Evolutionary conservation across 2,888 invertebrate species (phyloP).

Genomic region (Morpho achilles): DNA sequence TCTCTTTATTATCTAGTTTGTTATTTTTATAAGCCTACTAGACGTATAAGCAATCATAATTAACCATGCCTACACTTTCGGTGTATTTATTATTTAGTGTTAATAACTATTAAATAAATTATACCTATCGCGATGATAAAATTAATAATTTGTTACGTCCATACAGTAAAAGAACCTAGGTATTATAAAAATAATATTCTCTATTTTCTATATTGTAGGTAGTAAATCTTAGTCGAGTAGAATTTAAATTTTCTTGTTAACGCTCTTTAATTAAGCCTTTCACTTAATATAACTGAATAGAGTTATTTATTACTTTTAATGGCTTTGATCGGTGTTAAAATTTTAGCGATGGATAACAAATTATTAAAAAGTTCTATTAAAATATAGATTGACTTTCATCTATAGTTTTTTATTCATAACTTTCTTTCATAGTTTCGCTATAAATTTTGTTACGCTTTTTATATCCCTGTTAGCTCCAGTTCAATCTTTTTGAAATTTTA

Average conservation of each 20-base stretch:
- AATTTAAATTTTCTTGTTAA: constrained; percentile 11
- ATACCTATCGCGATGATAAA: background rate
- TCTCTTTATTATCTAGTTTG: too few species aligned
- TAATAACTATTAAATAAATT: background rate
- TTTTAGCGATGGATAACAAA: constrained; percentile 19
- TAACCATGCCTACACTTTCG: too few species aligned
- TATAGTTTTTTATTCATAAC: constrained; percentile 13
- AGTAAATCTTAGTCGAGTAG: background rate
- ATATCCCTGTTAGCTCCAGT: background rate
- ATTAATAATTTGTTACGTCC: constrained; percentile 1
- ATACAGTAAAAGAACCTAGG: background rate
- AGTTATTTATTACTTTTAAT: constrained; percentile 24
- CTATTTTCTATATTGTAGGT: background rate
- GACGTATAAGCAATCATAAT: too few species aligned
- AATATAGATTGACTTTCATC: constrained; percentile 21
- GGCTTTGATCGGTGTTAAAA: constrained; percentile 15
- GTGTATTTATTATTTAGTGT: too few species aligned
- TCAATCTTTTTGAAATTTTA: too few species aligned
- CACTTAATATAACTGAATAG: constrained; percentile 20
- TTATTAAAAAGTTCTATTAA: constrained; percentile 15
- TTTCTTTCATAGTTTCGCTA: constrained; percentile 11
- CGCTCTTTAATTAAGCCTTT: constrained; percentile 21
- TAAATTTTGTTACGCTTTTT: background rate
- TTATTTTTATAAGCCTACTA: too few species aligned
- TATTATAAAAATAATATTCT: background rate